These are phyloP conservation scores for Chrysina gloriosa DNA, from an alignment of 2,888 invertebrate genomes.

Conservation along the genomic window DNA sequence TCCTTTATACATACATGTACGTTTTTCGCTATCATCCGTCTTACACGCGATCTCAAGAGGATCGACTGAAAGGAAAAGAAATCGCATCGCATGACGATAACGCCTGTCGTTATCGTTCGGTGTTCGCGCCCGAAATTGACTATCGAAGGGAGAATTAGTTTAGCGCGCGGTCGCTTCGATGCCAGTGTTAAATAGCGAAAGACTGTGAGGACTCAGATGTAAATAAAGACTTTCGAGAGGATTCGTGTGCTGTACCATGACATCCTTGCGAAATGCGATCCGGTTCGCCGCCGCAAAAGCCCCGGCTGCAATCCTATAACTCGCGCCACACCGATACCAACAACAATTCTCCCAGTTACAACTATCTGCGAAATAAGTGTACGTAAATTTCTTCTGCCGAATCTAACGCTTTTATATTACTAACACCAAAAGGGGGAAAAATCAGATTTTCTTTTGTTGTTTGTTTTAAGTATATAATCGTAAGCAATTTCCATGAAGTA, in stretches of 20 bases:
- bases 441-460: no score
- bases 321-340: slow-evolving; percentile 58
- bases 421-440: slow-evolving; percentile 36
- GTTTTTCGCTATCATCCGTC: no score
- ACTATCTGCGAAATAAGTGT: slow-evolving; percentile 60
- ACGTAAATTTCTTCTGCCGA: slow-evolving; percentile 55
- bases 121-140: background rate
- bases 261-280: slow-evolving; percentile 62
- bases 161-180: no score
- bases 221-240: slow-evolving; percentile 45
- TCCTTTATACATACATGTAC: no score
- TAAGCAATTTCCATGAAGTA: no score
- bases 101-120: background rate
- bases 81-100: slow-evolving; percentile 2
- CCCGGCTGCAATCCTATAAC: slow-evolving; percentile 53
- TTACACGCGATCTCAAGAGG: no score
- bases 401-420: slow-evolving; percentile 50
- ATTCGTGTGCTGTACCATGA: slow-evolving; percentile 52
- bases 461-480: no score
- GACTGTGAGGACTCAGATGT: background rate
- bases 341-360: slow-evolving; percentile 60
- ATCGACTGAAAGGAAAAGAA: background rate
- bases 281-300: slow-evolving; percentile 60
- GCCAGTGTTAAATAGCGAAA: slow-evolving; percentile 12
- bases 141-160: no score